Percentiles rank a stretch among this genome's conserved stretches.
Conservation (phyloP, 2,113 vertebrate genomes). For the Planiliza haematocheilus region DNA sequence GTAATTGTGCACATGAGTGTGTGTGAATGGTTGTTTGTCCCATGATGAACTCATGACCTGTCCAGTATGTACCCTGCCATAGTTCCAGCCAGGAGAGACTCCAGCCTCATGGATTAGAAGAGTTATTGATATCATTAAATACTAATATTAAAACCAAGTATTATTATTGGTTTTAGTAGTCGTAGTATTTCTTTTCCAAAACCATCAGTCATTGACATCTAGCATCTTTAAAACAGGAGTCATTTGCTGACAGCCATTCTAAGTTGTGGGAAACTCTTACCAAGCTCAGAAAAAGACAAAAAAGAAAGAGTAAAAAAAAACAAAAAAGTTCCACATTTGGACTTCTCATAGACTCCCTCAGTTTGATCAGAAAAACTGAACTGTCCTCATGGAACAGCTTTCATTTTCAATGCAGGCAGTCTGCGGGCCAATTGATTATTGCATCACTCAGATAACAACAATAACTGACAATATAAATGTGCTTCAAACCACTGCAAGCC, state of each 20-base stretch:
- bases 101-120: no score
- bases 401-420: background rate
- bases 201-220: background rate
- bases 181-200: background rate
- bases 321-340: background rate
- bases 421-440: conserved; percentile 22
- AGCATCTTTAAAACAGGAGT: conserved; percentile 8
- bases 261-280: conserved; percentile 7
- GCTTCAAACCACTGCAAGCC: conserved; percentile 8
- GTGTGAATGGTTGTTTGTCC: no score
- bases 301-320: no score
- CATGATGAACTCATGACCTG: no score
- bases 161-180: no score
- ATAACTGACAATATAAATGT: conserved; percentile 10
- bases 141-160: no score
- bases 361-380: conserved; percentile 54
- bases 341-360: conserved; percentile 4
- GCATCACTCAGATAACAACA: conserved; percentile 12
- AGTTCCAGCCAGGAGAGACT: no score
- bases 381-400: conserved; percentile 32
- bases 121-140: no score
- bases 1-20: no score
- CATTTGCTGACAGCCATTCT: conserved; percentile 17
- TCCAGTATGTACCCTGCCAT: no score
- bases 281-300: background rate